phyloP scores from a whole-genome alignment of 2,113 vertebrate genomes.

The Pteruthius melanotis region DNA sequence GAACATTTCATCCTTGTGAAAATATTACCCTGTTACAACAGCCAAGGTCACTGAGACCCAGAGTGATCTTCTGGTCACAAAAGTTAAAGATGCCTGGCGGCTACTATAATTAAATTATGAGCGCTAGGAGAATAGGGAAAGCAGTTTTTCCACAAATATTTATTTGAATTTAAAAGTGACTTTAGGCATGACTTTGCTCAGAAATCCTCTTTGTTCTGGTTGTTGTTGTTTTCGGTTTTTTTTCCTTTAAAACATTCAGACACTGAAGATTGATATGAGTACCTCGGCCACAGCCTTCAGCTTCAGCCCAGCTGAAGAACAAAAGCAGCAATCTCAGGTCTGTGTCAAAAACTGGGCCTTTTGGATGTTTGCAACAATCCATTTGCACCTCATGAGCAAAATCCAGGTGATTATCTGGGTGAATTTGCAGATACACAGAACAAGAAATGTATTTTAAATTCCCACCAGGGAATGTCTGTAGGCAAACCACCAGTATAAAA shows the following conservation, averaged over 20 bases:
- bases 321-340: neutral
- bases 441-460: neutral
- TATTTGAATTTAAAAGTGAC: conserved; percentile 40
- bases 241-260: neutral
- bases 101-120: conserved; percentile 60
- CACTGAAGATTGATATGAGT: neutral
- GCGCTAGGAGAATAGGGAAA: conserved; percentile 19
- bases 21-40: neutral
- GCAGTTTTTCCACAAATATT: conserved; percentile 55
- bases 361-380: neutral
- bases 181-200: neutral
- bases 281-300: neutral
- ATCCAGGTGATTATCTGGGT: neutral
- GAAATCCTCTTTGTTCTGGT: neutral
- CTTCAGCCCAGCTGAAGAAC: neutral
- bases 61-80: conserved; percentile 26
- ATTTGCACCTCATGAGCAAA: neutral
- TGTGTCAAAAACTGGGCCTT: neutral
- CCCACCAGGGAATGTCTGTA: neutral
- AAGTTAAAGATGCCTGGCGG: conserved; percentile 56
- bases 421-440: neutral
- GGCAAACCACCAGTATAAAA: neutral
- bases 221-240: neutral
- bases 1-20: conserved; percentile 30
- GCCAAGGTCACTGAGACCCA: conserved; percentile 35